These are phyloP conservation scores for Esox masquinongy DNA, from an alignment of 2,797 vertebrate genomes.

Conservation along the genomic window DNA sequence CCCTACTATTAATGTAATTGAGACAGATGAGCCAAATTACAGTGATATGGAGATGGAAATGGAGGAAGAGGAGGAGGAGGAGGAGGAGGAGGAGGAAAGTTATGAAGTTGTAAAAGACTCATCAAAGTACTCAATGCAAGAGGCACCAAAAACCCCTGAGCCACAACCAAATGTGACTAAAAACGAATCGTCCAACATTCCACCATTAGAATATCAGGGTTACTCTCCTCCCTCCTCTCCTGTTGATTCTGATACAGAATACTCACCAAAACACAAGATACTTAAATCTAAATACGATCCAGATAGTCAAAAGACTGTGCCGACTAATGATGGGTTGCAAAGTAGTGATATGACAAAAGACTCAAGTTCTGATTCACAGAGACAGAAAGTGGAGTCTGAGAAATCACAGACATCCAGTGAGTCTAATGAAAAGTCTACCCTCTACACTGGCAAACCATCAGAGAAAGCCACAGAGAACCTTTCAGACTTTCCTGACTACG, in stretches of 20 bases:
- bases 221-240: slow-evolving; percentile 65
- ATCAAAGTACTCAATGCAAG: slow-evolving; percentile 43
- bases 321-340: slow-evolving; percentile 29
- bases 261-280: slow-evolving; percentile 57
- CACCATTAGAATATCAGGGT: slow-evolving; percentile 61
- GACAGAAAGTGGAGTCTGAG: slow-evolving; percentile 25
- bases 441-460: slow-evolving; percentile 25
- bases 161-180: slow-evolving; percentile 36
- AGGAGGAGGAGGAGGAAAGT: slow-evolving; percentile 55
- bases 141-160: slow-evolving; percentile 29
- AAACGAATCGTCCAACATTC: slow-evolving; percentile 40
- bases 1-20: slow-evolving; percentile 82
- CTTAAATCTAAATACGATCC: slow-evolving; percentile 39
- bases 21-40: slow-evolving; percentile 78
- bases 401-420: slow-evolving; percentile 36
- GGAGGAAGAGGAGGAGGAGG: slow-evolving; percentile 45
- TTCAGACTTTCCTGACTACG: slow-evolving; percentile 62
- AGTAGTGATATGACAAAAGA: slow-evolving; percentile 16
- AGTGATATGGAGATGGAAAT: slow-evolving; percentile 72
- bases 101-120: slow-evolving; percentile 59
- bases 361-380: slow-evolving; percentile 24
- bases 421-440: slow-evolving; percentile 23
- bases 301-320: slow-evolving; percentile 12
- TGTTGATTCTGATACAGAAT: slow-evolving; percentile 66
- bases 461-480: slow-evolving; percentile 40